phyloP scores from a whole-genome alignment of 92 coral and sea anemone species.

The Galaxea fascicularis region DNA sequence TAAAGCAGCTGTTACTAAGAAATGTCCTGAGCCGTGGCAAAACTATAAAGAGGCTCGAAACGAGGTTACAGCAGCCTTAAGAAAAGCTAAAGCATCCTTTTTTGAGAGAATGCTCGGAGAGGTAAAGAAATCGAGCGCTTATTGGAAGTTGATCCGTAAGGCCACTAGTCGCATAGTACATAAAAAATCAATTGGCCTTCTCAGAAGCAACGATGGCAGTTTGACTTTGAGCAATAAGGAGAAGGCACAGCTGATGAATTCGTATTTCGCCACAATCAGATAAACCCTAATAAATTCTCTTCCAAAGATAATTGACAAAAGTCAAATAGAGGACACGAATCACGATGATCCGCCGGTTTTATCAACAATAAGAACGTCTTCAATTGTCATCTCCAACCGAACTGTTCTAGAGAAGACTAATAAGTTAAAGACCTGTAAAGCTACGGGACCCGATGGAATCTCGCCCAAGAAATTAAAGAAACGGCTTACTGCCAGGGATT shows the following conservation, averaged over 20 bases:
- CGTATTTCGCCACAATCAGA: too few relatives aligned
- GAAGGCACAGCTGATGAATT: too few relatives aligned
- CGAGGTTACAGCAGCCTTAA: slow-evolving; percentile 44
- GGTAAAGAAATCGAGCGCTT: slow-evolving; percentile 35
- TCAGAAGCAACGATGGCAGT: slow-evolving; percentile 43
- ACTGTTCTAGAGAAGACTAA: too few relatives aligned
- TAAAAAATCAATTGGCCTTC: slow-evolving; percentile 31
- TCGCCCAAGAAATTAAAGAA: too few relatives aligned
- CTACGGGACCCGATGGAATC: too few relatives aligned
- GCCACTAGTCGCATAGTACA: slow-evolving; percentile 32
- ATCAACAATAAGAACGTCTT: too few relatives aligned
- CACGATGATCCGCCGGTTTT: slow-evolving; percentile 7
- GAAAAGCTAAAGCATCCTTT: slow-evolving; percentile 16
- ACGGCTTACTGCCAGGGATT: too few relatives aligned
- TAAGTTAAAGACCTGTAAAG: too few relatives aligned
- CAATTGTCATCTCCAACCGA: too few relatives aligned
- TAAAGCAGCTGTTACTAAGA: slow-evolving; percentile 10
- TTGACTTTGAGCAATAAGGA: slow-evolving; percentile 11
- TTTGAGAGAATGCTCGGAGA: slow-evolving; percentile 32
- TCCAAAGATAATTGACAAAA: not conserved
- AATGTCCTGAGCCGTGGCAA: slow-evolving; percentile 28
- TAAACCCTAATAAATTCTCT: slow-evolving; percentile 8
- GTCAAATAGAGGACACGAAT: not conserved
- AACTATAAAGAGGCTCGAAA: slow-evolving; percentile 27
- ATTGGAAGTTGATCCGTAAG: slow-evolving; percentile 29